These are phyloP conservation scores for Ochotona princeps DNA, from an alignment of 2,113 vertebrate genomes.

Conservation along the genomic window DNA sequence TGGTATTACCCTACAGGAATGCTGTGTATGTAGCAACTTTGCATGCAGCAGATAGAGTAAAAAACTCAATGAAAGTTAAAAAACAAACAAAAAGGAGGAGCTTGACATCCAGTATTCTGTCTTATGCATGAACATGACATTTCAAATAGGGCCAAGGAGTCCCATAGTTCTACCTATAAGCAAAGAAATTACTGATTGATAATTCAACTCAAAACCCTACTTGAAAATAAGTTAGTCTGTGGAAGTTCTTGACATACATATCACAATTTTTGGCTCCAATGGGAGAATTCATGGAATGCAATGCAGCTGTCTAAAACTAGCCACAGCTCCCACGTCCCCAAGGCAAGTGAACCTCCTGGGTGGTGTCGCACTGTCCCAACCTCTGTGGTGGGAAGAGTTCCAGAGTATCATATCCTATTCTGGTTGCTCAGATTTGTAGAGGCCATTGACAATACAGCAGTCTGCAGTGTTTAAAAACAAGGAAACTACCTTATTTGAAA, in stretches of 20 bases:
- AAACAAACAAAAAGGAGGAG: neutral
- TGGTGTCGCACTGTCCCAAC: neutral
- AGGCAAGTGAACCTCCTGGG: neutral
- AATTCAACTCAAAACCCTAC: neutral
- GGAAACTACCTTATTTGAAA: neutral
- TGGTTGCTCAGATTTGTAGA: neutral
- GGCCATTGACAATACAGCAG: neutral
- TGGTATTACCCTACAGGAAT: neutral
- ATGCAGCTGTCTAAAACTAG: neutral
- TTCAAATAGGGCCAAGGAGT: neutral
- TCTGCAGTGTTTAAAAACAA: neutral
- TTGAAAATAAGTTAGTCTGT: neutral
- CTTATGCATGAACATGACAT: constrained; percentile 27
- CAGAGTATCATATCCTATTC: neutral
- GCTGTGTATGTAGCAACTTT: neutral
- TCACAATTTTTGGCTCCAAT: neutral
- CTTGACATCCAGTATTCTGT: neutral
- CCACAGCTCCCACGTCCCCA: neutral
- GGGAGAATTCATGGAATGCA: neutral
- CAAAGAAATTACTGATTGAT: neutral
- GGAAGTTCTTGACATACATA: neutral
- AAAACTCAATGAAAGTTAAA: constrained; percentile 26
- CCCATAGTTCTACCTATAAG: neutral
- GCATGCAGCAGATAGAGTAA: neutral
- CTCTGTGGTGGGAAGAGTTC: neutral